phyloP scores from a whole-genome alignment of 2,113 vertebrate species.

The Cebus imitator region DNA sequence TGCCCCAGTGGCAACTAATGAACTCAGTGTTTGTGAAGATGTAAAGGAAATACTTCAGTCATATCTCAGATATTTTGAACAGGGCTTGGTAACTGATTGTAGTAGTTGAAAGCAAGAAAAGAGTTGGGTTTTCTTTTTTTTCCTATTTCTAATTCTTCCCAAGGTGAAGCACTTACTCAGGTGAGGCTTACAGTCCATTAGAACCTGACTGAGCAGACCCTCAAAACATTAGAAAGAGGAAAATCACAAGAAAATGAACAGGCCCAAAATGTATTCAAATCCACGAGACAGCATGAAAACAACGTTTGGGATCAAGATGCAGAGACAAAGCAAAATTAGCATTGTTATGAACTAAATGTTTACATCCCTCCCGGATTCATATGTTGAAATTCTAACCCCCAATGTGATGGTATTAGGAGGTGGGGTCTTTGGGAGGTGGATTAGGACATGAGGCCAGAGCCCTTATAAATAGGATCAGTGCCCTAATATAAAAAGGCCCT shows the following conservation, averaged over 20 bases:
- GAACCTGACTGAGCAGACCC: not conserved
- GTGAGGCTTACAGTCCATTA: not conserved
- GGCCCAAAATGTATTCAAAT: constrained; percentile 15
- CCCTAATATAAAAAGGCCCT: not conserved
- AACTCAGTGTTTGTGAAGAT: not conserved
- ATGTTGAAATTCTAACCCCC: not conserved
- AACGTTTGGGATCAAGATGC: not conserved
- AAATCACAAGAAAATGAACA: constrained; percentile 40
- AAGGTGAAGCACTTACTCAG: constrained; percentile 39
- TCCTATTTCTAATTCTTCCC: not conserved
- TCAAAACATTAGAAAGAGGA: constrained; percentile 4
- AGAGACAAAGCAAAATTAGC: not conserved
- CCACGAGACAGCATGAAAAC: not conserved
- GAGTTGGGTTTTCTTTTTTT: not conserved
- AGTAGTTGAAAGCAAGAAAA: constrained; percentile 26
- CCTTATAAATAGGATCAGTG: not conserved
- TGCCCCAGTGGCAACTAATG: not conserved
- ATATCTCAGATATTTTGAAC: not conserved
- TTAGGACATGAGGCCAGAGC: not conserved
- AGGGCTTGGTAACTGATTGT: not conserved
- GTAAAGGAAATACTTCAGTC: not conserved
- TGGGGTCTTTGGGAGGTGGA: not conserved
- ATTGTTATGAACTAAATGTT: not conserved
- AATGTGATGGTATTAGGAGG: not conserved
- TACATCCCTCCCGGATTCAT: not conserved